A percentile compares a stretch with the other conserved stretches of the same genome.
These are phyloP conservation scores for Platynereis dumerilii DNA, from an alignment of 2,888 invertebrate genomes.

Conservation along the genomic window DNA sequence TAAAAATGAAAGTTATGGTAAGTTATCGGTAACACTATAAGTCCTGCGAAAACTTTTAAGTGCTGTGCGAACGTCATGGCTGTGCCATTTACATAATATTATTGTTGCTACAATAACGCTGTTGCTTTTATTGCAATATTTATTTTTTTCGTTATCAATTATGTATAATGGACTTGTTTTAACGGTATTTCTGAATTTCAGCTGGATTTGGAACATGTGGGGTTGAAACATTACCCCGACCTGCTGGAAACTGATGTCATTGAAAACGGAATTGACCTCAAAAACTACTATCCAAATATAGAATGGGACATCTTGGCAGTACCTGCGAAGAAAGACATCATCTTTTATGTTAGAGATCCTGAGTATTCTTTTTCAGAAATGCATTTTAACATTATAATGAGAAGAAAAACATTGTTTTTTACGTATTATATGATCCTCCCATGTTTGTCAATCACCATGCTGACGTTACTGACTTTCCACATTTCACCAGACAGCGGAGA, in stretches of 20 bases:
- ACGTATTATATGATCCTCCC: slow-evolving; percentile 72
- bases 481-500: slow-evolving; percentile 97
- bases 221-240: too few relatives aligned
- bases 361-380: slow-evolving; percentile 96
- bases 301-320: slow-evolving; percentile 70
- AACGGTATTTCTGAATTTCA: too few relatives aligned
- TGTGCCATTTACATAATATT: too few relatives aligned
- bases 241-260: slow-evolving; percentile 40
- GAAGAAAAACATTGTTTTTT: slow-evolving; percentile 92
- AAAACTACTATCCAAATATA: slow-evolving; percentile 58
- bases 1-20: too few relatives aligned
- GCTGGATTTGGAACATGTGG: too few relatives aligned
- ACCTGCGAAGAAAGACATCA: slow-evolving; percentile 63
- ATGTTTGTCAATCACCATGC: slow-evolving; percentile 95
- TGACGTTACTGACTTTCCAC: slow-evolving; percentile 97
- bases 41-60: too few relatives aligned
- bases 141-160: too few relatives aligned
- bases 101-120: too few relatives aligned
- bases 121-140: too few relatives aligned
- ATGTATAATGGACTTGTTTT: too few relatives aligned
- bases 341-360: slow-evolving; percentile 86
- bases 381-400: slow-evolving; percentile 94
- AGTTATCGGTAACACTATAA: too few relatives aligned
- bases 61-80: too few relatives aligned
- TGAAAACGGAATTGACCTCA: slow-evolving; percentile 58